These are phyloP conservation scores for Acleris emargana DNA, from an alignment of 2,888 invertebrate species.

Conservation along the genomic window DNA sequence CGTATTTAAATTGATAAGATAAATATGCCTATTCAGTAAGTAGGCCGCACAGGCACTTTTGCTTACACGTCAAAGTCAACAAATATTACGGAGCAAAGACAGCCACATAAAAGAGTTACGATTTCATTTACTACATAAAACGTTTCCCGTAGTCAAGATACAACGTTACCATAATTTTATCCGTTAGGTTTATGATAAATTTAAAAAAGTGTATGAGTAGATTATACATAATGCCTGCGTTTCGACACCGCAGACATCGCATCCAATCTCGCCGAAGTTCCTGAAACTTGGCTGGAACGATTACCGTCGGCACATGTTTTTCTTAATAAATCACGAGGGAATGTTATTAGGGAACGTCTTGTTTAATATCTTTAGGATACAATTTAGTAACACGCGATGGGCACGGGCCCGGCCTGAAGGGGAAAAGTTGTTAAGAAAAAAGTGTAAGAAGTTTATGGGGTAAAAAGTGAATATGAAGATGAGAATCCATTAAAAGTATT, in stretches of 20 bases:
- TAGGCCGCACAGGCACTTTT: no score
- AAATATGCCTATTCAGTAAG: no score
- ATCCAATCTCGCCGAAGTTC: conserved; percentile 29
- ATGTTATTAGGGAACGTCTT: conserved; percentile 35
- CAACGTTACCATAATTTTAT: no score
- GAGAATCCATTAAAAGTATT: background rate
- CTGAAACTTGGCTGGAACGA: conserved; percentile 27
- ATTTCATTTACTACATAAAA: no score
- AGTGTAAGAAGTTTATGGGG: conserved; percentile 22
- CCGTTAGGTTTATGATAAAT: no score
- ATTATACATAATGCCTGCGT: conserved; percentile 8
- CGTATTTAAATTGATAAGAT: no score
- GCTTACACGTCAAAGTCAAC: no score
- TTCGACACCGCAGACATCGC: conserved; percentile 22
- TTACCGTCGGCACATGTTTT: conserved; percentile 33
- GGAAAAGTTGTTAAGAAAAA: conserved; percentile 18
- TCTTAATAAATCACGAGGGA: conserved; percentile 36
- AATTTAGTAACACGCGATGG: conserved; percentile 34
- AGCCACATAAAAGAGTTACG: no score
- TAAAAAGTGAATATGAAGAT: conserved; percentile 10
- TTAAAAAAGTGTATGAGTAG: no score
- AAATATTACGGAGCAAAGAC: no score
- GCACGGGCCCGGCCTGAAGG: background rate
- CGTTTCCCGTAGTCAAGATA: no score
- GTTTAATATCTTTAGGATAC: conserved; percentile 33